phyloP scores from a whole-genome alignment of 2,888 invertebrate genomes.

The Eristalis tenax region DNA sequence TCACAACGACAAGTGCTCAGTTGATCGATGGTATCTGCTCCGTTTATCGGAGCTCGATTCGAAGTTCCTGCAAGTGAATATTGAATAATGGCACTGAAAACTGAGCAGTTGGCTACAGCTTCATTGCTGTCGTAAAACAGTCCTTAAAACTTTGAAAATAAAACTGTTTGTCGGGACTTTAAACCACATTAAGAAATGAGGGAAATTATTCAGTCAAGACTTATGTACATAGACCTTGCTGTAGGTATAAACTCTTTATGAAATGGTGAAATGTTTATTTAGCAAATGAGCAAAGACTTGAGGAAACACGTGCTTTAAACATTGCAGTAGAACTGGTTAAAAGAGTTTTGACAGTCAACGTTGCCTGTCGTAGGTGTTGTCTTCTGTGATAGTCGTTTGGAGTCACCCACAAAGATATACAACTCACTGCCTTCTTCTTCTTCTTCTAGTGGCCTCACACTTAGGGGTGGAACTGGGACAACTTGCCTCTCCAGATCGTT shows the following conservation, averaged over 20 bases:
- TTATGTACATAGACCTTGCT: not conserved
- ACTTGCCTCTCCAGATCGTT: too few relatives aligned
- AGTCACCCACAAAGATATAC: too few relatives aligned
- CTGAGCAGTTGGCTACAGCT: not conserved
- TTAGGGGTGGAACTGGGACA: too few relatives aligned
- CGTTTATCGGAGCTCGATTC: not conserved
- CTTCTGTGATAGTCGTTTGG: too few relatives aligned
- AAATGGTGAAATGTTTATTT: not conserved
- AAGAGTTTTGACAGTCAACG: not conserved
- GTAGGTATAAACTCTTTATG: not conserved
- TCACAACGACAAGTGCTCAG: not conserved
- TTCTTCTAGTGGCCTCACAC: too few relatives aligned
- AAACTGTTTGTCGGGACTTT: not conserved
- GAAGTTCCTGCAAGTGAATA: conserved; percentile 1
- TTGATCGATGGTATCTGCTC: conserved; percentile 1
- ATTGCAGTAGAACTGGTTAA: not conserved
- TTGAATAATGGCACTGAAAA: not conserved
- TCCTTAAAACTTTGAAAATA: not conserved
- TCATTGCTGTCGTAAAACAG: not conserved
- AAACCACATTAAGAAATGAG: not conserved
- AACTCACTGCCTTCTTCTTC: too few relatives aligned
- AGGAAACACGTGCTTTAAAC: not conserved
- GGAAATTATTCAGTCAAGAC: not conserved
- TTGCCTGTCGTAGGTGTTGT: too few relatives aligned
- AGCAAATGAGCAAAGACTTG: not conserved